phyloP scores from a whole-genome alignment of 2,113 vertebrate genomes.

The Neolamprologus toae region DNA sequence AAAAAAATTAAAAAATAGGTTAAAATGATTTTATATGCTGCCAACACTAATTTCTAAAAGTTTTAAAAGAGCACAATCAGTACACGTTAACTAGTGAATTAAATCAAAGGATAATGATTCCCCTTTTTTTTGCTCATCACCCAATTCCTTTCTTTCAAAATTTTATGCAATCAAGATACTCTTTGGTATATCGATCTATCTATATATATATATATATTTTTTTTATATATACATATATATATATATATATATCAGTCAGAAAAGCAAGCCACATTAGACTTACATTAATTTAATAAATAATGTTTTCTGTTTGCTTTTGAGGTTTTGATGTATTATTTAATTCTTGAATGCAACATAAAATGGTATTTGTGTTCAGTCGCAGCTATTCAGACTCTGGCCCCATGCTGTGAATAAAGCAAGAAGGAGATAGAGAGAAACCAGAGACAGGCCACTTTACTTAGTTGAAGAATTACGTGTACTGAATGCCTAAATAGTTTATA shows the following conservation, averaged over 20 bases:
- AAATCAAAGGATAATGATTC: background rate
- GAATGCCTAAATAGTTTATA: constrained; percentile 31
- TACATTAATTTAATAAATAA: constrained; percentile 30
- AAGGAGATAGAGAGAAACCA: background rate
- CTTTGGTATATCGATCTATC: background rate
- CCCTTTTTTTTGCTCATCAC: background rate
- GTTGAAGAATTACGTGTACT: background rate
- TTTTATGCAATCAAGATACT: background rate
- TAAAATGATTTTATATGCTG: background rate
- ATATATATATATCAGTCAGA: background rate
- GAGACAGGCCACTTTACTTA: background rate
- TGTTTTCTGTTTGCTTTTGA: constrained; percentile 13
- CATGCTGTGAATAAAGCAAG: background rate
- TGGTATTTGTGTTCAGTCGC: background rate
- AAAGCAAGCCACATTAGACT: background rate
- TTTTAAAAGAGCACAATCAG: background rate
- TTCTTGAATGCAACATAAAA: constrained; percentile 15
- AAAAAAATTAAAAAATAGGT: background rate
- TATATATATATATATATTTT: rapidly evolving
- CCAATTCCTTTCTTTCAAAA: background rate
- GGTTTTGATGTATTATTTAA: constrained; percentile 28
- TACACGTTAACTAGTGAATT: background rate
- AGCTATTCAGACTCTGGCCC: background rate
- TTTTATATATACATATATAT: rapidly evolving
- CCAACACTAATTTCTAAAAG: background rate